Base-by-base conservation (phyloP, 2,797 vertebrate species). In the Chromis chromis region DNA sequence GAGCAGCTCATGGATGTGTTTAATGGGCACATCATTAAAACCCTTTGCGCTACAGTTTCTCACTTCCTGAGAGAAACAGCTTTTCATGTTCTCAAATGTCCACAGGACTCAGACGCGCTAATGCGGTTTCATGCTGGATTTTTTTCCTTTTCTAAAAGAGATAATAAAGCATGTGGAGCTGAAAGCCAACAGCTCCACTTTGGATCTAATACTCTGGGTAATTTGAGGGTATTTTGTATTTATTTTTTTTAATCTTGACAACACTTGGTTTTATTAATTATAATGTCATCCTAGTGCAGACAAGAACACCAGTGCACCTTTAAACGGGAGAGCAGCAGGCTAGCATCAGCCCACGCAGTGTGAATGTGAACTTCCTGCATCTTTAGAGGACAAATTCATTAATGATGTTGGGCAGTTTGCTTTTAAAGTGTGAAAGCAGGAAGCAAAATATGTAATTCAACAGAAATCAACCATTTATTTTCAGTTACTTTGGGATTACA, bases 301-400 rank as follows among this genome's bases (percentile, higher is more conserved):
- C 63, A 75, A 70, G 68, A 64, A 74, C 62, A 76, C 39, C 52
- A 44, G 49, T 59, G 64, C 72, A 68, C 66, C 57, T 63, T 65
- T 64, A 70, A 80, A 72, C 33, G 58, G 64, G 53, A 63, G 63
- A 70, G 73, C 44, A 70, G 59, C 49, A 24, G 53, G 36, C 55
- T 27, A 67, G 79, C 81, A 84, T 82, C 86, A 85, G 82, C 69
- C 67, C 50, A 67, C 55, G n/a, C 79, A 57, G 48, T 44, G 49
- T 59, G 49, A 74, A 84, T 33, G 46, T 56, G 58, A 71, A 69
- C 74, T 74, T 65, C 53, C 28, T 79, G 68, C 63, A 72, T 40
- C 59, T 71, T 62, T 17, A 75, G 74, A 90, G 73, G 76, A 84
- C 69, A 79, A 33, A 87, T 78, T 77, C 50, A 87, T 91, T 84